Evolutionary conservation across 2,888 invertebrate species (phyloP).

Genomic region (Abrostola triplasia): DNA sequence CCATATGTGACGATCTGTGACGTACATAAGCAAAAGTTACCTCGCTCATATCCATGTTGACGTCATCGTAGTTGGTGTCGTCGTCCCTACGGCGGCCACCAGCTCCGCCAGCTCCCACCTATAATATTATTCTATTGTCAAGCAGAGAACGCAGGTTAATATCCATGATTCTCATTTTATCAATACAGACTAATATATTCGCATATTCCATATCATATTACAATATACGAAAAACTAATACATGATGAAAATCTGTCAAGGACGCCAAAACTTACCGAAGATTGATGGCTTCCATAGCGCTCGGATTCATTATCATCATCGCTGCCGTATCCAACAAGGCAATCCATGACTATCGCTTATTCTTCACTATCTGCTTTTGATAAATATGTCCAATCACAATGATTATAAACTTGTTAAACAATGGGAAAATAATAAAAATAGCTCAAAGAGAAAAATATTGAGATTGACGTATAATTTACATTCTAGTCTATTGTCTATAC

Average conservation of each 20-base stretch:
- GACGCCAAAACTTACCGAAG: conserved; percentile 75
- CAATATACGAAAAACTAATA: conserved; percentile 9
- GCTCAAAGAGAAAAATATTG: conserved; percentile 11
- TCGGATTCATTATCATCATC: conserved; percentile 91
- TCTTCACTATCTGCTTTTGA: conserved; percentile 5
- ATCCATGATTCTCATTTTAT: conserved; percentile 65
- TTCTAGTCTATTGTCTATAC: background rate
- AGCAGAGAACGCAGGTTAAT: conserved; percentile 89
- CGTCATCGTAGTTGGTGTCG: conserved; percentile 92
- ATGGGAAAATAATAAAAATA: conserved; percentile 10
- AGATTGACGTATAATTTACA: conserved; percentile 1
- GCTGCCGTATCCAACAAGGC: conserved; percentile 93
- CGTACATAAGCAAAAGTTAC: conserved; percentile 76
- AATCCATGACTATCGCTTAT: conserved; percentile 89
- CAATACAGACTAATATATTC: conserved; percentile 14
- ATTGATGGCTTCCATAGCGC: conserved; percentile 70
- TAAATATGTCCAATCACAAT: conserved; percentile 14
- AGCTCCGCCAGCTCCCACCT: conserved; percentile 75
- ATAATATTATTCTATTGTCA: conserved; percentile 88
- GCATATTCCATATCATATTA: background rate
- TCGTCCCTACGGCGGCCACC: conserved; percentile 80
- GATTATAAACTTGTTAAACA: background rate
- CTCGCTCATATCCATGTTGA: conserved; percentile 94
- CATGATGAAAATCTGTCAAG: conserved; percentile 52
- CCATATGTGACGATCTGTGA: conserved; percentile 32